Conservation (phyloP, 2,797 vertebrate species). For the Myripristis jacobus region DNA sequence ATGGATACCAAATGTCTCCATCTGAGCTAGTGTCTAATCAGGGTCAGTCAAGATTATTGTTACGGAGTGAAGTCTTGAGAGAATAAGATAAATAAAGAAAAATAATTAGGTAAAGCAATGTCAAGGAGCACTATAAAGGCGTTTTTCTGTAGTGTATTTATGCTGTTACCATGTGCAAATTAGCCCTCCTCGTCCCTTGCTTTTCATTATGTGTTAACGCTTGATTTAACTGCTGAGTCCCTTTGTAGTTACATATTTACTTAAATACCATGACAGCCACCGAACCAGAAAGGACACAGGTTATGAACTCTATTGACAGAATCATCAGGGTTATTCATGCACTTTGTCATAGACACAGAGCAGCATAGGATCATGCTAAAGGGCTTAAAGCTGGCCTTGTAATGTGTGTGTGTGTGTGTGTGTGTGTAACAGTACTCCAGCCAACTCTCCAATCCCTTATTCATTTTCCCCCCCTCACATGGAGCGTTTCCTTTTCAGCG, state of each 20-base stretch:
- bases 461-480: conserved; percentile 63
- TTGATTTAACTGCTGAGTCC: conserved; percentile 21
- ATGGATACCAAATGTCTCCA: conserved; percentile 23
- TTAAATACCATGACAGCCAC: conserved; percentile 3
- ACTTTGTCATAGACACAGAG: conserved; percentile 35
- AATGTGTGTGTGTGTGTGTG: conserved; percentile 28
- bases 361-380: conserved; percentile 38
- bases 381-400: conserved; percentile 37
- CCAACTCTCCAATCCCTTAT: conserved; percentile 29
- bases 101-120: conserved; percentile 4
- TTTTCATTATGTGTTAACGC: conserved; percentile 16
- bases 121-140: conserved; percentile 12
- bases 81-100: conserved; percentile 11
- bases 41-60: conserved; percentile 1
- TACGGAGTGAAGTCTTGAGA: conserved; percentile 13
- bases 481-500: conserved; percentile 75
- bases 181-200: not conserved
- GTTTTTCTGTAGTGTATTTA: conserved; percentile 42
- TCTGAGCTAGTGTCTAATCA: conserved; percentile 23
- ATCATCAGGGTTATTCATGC: conserved; percentile 47
- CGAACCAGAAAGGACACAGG: conserved; percentile 17
- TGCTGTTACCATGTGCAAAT: conserved; percentile 64
- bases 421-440: conserved; percentile 65
- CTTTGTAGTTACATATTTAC: conserved; percentile 11
- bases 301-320: conserved; percentile 25